A percentile compares a stretch with the other conserved stretches of the same genome.
These are phyloP conservation scores for Odontocerum albicorne DNA, from an alignment of 2,888 invertebrate species.

Conservation along the genomic window DNA sequence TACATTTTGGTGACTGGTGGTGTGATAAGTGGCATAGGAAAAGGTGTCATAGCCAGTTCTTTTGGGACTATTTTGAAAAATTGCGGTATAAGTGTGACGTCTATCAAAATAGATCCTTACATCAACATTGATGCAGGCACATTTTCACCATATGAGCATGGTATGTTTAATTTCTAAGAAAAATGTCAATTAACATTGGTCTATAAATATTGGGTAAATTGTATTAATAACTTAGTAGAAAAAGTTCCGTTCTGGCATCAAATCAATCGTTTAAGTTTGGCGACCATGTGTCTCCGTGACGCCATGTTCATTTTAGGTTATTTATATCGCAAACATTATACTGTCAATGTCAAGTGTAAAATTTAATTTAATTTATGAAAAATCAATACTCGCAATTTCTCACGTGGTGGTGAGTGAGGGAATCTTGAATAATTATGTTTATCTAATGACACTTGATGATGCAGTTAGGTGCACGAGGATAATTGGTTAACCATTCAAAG, in stretches of 20 bases:
- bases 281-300: conserved; percentile 20
- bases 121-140: conserved; percentile 99
- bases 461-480: too few species aligned
- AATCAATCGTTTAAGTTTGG: conserved; percentile 5
- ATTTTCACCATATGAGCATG: conserved; percentile 98
- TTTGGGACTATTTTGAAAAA: conserved; percentile 95
- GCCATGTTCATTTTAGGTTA: conserved; percentile 22
- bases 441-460: too few species aligned
- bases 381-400: too few species aligned
- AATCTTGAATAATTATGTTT: too few species aligned
- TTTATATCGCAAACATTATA: conserved; percentile 15
- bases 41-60: conserved; percentile 93
- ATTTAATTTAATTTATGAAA: conserved; percentile 3
- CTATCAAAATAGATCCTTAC: conserved; percentile 99
- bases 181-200: too few species aligned
- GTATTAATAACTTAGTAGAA: too few species aligned
- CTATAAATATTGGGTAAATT: too few species aligned
- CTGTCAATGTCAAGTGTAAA: conserved; percentile 26
- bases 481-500: too few species aligned
- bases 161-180: too few species aligned
- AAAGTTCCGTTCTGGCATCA: conserved; percentile 9
- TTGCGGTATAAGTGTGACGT: conserved; percentile 93
- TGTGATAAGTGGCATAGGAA: conserved; percentile 98
- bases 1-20: conserved; percentile 98
- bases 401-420: too few species aligned